Evolutionary conservation across 23 tunicate genomes (phyloP).

Genomic region (Styela plicata): DNA sequence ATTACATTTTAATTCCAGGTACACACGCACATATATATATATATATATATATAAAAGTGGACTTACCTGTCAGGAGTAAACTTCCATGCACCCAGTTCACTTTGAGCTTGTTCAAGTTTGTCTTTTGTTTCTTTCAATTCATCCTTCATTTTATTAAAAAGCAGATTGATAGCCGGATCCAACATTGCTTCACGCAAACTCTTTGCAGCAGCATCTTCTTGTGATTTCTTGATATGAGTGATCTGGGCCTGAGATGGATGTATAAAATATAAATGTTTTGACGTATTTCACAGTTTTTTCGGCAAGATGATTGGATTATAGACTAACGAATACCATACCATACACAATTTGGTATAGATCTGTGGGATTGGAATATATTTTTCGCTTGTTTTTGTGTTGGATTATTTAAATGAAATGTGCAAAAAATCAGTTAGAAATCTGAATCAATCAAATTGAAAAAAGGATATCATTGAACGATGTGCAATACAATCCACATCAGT

Average conservation of each 20-base stretch:
- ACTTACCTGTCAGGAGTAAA: slow-evolving; percentile 98
- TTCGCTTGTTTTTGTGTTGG: too few relatives aligned
- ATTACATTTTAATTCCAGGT: too few relatives aligned
- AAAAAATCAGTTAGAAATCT: not conserved
- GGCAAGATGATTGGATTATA: not conserved
- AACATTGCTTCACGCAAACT: slow-evolving; percentile 76
- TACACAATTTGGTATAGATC: not conserved
- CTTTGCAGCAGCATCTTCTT: slow-evolving; percentile 47
- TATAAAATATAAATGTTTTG: not conserved
- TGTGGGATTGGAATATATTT: too few relatives aligned
- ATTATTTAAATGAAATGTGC: too few relatives aligned
- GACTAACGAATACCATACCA: not conserved
- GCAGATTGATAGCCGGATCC: slow-evolving; percentile 89
- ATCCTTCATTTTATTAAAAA: slow-evolving; percentile 79
- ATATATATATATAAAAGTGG: too few relatives aligned
- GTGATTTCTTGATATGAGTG: slow-evolving; percentile 54
- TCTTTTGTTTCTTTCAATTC: slow-evolving; percentile 93
- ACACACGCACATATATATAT: too few relatives aligned
- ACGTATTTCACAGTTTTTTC: not conserved
- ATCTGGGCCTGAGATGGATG: slow-evolving; percentile 62
- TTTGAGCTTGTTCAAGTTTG: slow-evolving; percentile 90
- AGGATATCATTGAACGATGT: too few relatives aligned
- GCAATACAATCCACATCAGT: too few relatives aligned
- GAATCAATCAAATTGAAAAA: not conserved
- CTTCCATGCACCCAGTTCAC: slow-evolving; percentile 97